These are phyloP conservation scores for Leptodactylus fallax DNA, from an alignment of 2,797 vertebrate species.

Conservation along the genomic window DNA sequence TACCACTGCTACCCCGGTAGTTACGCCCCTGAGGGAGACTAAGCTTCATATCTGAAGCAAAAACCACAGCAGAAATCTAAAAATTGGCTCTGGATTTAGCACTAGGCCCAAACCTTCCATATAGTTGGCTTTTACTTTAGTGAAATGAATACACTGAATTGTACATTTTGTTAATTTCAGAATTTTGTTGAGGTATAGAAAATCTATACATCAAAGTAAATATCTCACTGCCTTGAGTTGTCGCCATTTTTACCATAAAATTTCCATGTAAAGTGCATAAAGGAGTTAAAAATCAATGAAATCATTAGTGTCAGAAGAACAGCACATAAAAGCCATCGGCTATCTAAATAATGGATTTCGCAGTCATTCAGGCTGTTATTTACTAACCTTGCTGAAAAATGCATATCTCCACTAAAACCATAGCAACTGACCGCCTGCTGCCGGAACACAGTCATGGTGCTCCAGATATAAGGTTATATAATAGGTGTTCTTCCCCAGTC, in stretches of 20 bases:
- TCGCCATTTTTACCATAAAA: not conserved
- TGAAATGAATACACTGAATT: not conserved
- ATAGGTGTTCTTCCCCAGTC: no score
- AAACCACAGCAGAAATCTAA: no score
- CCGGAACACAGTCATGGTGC: no score
- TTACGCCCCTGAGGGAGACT: no score
- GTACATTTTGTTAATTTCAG: not conserved
- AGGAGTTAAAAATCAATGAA: not conserved
- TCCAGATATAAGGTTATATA: no score
- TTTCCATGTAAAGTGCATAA: not conserved
- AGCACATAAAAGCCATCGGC: not conserved
- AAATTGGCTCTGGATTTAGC: not conserved
- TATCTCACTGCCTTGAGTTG: not conserved
- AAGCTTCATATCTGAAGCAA: no score
- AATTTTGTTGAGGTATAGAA: not conserved
- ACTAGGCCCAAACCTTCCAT: not conserved
- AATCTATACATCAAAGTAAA: not conserved
- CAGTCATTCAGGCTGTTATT: not conserved
- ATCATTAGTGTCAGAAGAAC: conserved; percentile 20
- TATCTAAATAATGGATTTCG: not conserved
- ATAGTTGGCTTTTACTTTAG: not conserved
- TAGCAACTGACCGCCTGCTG: not conserved
- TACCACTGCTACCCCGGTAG: no score
- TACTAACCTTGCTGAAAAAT: conserved; percentile 13
- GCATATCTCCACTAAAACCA: not conserved